phyloP scores from a whole-genome alignment of 2,113 vertebrate genomes.

The Antigone vipio region DNA sequence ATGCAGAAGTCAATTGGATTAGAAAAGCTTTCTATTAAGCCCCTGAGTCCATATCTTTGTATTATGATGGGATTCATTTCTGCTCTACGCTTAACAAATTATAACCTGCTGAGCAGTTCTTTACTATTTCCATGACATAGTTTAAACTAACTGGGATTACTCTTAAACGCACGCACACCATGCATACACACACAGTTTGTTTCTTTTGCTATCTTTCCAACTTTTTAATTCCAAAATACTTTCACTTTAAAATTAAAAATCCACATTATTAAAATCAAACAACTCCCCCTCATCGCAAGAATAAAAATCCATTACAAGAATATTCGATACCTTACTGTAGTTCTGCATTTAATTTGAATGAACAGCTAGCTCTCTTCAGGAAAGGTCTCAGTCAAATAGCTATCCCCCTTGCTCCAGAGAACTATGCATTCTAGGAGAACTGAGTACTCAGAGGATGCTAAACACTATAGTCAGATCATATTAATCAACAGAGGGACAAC shows the following conservation, averaged over 20 bases:
- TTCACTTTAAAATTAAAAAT: background rate
- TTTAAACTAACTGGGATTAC: background rate
- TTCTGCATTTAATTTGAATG: background rate
- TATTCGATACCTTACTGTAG: background rate
- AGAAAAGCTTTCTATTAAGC: background rate
- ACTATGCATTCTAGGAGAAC: background rate
- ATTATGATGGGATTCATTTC: background rate
- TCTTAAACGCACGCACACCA: background rate
- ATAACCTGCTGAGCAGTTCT: background rate
- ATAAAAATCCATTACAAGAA: background rate
- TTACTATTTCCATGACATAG: background rate
- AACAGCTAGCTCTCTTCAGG: background rate
- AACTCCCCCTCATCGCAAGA: background rate
- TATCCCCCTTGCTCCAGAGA: background rate
- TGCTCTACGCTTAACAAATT: background rate
- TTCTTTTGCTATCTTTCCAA: background rate
- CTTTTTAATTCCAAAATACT: background rate
- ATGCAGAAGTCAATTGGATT: background rate
- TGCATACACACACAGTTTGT: accelerated
- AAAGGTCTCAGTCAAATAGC: background rate
- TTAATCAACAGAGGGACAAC: slow-evolving; percentile 27
- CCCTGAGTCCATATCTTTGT: background rate
- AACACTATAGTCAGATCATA: slow-evolving; percentile 20
- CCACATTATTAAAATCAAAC: background rate
- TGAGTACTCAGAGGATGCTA: background rate